Conservation (phyloP, 2,797 vertebrate species). For the Arrhamphus sclerolepis region DNA sequence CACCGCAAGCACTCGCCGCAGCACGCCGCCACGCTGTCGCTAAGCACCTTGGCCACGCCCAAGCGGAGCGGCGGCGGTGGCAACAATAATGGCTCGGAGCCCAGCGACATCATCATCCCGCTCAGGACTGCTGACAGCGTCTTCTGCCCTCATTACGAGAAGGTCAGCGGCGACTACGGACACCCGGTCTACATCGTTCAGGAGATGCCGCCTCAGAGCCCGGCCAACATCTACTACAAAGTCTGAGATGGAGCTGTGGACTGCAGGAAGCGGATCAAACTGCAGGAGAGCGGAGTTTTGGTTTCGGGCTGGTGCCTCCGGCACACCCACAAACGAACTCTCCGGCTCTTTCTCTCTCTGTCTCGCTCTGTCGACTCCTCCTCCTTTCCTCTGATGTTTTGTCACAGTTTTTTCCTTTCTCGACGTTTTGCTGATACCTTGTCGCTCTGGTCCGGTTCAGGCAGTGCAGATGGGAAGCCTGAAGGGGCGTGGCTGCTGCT, state of each 20-base stretch:
- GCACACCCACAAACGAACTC: slow-evolving; percentile 32
- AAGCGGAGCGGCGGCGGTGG: slow-evolving; percentile 86
- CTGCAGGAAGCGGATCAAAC: slow-evolving; percentile 38
- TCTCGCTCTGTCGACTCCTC: slow-evolving; percentile 50
- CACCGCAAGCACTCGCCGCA: slow-evolving; percentile 98
- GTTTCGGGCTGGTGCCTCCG: slow-evolving; percentile 31
- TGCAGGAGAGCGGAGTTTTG: slow-evolving; percentile 40
- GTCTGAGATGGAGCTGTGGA: slow-evolving; percentile 83
- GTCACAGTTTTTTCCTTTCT: slow-evolving; percentile 50
- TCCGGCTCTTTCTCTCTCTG: slow-evolving; percentile 41
- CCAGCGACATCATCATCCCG: slow-evolving; percentile 99
- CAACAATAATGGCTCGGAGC: slow-evolving; percentile 97
- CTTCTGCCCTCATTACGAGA: slow-evolving; percentile 99
- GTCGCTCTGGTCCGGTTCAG: slow-evolving; percentile 34
- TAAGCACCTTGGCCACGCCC: slow-evolving; percentile 97
- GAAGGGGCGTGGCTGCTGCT: slow-evolving; percentile 28
- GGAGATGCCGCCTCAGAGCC: slow-evolving; percentile 99
- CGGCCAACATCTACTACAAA: slow-evolving; percentile 99
- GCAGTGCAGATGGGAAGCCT: background rate
- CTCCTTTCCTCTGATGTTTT: slow-evolving; percentile 59
- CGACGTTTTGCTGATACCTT: slow-evolving; percentile 44
- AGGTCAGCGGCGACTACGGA: slow-evolving; percentile 98
- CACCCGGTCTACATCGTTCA: slow-evolving; percentile 99
- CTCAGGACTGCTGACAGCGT: slow-evolving; percentile 98
- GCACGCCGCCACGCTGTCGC: slow-evolving; percentile 91